Evolutionary conservation across 2,113 vertebrate genomes (phyloP), one percentile per base, ranked within the genome.

Genomic region (Argyrosomus japonicus): DNA sequence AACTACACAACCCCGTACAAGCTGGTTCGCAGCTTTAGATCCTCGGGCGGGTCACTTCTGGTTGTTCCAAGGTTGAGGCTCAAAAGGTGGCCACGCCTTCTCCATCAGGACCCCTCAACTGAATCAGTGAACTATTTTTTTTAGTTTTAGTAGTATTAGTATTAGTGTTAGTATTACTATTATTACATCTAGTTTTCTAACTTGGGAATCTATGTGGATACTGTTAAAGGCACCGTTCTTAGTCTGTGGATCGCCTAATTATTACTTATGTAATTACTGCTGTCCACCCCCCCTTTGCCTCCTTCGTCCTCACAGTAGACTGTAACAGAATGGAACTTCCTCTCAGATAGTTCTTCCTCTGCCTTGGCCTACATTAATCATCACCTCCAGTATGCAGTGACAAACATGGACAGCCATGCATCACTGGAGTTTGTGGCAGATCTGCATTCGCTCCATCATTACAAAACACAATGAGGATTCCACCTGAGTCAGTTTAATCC

Each of bases 251-350:
- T 51, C 25, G 18, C 36, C n/a, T 69, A 40, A 51, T 53, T 60
- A 23, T 71, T 48, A 5, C 36, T 75, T 43, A 15, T 56, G 14
- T 68, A 61, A 60, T 47, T 17, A 60, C 60, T 56, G 68, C 18
- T 69, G 27, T 43, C 36, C 3, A 15, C 36, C 23, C 36, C 10
- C 1, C 27, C 25, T 73, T 47, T 60, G 48, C 25, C 74, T 62
- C 43, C 56, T 23, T 8, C 12, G n/a, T 75, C 65, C 27, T 61
- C 45, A 65, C 15, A 57, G 43, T 25, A 75, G 70, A 75, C 14
- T 8, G 7, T 64, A 40, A 53, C 65, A 67, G n/a, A 56, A 51
- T 45, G 21, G 9, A 45, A 78, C 45, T 78, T 81, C 57, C 63
- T 70, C 53, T 74, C 40, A 72, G 32, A 75, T 27, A 1, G 43